Evolutionary conservation across 2,797 vertebrate species (phyloP), one percentile per base, ranked within the genome.

Genomic region (Botia kubotai): DNA sequence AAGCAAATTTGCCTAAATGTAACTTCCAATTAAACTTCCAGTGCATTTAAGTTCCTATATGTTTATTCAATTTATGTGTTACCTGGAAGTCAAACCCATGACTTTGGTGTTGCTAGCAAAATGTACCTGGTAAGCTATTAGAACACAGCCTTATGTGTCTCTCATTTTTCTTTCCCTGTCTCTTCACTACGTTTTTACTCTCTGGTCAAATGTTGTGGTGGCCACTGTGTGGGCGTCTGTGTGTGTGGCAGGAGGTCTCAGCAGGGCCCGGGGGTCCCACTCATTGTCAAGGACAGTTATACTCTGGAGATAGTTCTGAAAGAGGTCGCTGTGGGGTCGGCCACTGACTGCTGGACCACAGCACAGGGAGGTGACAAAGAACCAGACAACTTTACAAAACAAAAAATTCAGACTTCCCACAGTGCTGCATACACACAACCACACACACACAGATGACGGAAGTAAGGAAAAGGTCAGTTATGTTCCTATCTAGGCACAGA

Each of bases 261-360:
- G 91, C 93, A 86, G 90, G 89, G 90, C 81, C 92, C 93, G 93
- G 93, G 90, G 94, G 92, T 95, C 92, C 87, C 90, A 36, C 78
- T 94, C 94, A 96, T 96, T 97, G 95, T 97, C 93, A 94, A 93
- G 94, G 95, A 96, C 96, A 96, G 95, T 96, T 94, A 95, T 92
- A 96, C 94, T 95, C 94, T 95, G 93, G 94, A 95, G 93, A 95
- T 94, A 94, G 93, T 67, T 90, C 90, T 96, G 92, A 95, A 95
- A 93, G 92, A 91, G 94, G 95, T 96, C 95, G 93, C 93, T 91
- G 90, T 91, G 6, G 94, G 95, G 96, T 97, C 94, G 93, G 86
- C 90, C 90, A 90, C 89, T 89, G 93, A 95, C 93, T 94, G 93
- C 92, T 86, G 88, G 87, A 84, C 87, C 89, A 88, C 91, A 89